Base-by-base conservation (phyloP, 2,888 invertebrate species). In the Euplexia lucipara region DNA sequence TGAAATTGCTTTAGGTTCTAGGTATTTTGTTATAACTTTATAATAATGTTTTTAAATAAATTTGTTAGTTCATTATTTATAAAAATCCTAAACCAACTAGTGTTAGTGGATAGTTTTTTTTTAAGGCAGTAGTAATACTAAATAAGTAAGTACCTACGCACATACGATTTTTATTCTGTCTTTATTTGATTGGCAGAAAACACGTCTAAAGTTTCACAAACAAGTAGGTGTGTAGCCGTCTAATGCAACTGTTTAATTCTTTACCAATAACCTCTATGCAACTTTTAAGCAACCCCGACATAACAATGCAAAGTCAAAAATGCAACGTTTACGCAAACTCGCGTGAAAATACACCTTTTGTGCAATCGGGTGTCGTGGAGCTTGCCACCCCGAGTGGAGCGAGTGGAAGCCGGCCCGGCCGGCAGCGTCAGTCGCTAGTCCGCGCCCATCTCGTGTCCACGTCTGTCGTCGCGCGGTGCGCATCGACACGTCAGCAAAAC, bases 401-500 rank as follows among this genome's bases (percentile, higher is more conserved):
- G 81, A 61, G 87, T 59, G 87, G 82, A 81, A 88, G 90, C 90
- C 92, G 83, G 85, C 86, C 90, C 92, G 83, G 85, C 86, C 86
- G 85, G 87, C 77, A 26, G 54, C 60, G 73, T 65, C 91, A 92
- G 93, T 93, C 91, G 89, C 88, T 84, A 83, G 75, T 85, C 82
- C 86, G 91, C 91, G 88, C 83, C 79, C 81, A 78, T 52, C 34
- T 7, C 3, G 75, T 44, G 41, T 59, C 75, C 62, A 79, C 80
- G 88, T 81, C 32, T 60, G 65, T 51, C 56, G 74, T 62, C 77
- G 73, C 67, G 82, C 82, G 84, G 73, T 69, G 75, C 44, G 57
- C 57, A 78, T 70, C 82, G 86, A 90, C 91, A 91, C 92, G 90
- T 91, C 91, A 91, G 84, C 89, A 92, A 88, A 73, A 93, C 93